Conservation (phyloP, 1,140 invertebrate species). For the Piezodorus guildinii region DNA sequence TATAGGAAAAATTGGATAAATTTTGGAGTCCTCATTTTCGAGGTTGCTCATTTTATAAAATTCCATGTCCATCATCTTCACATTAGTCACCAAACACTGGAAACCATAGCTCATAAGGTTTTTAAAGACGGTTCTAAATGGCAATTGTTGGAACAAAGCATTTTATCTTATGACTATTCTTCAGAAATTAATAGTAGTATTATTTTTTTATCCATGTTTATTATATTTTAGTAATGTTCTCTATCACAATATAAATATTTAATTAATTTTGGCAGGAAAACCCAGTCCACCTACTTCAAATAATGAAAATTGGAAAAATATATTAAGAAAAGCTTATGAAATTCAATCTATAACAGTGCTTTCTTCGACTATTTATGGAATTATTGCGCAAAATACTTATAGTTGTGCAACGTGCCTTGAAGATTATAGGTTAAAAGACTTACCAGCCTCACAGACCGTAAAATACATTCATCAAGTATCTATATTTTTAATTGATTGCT, state of each 20-base stretch:
- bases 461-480: neutral
- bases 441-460: neutral
- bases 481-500: neutral
- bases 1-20: neutral
- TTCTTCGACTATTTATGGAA: constrained; percentile 9
- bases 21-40: neutral
- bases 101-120: neutral
- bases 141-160: constrained; percentile 9
- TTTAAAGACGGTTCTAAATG: constrained; percentile 7
- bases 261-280: neutral
- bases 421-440: constrained; percentile 15
- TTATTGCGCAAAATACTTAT: constrained; percentile 3
- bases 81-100: neutral
- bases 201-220: neutral
- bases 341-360: neutral
- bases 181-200: neutral
- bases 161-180: constrained; percentile 13
- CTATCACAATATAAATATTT: neutral
- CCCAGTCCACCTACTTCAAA: neutral
- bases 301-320: constrained; percentile 7
- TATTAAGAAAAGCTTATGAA: constrained; percentile 1
- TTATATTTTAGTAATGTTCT: neutral
- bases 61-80: too few species aligned
- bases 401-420: neutral
- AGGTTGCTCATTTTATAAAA: neutral